These are phyloP conservation scores for Ceyx cyanopectus DNA, from an alignment of 2,113 vertebrate species.

Conservation along the genomic window DNA sequence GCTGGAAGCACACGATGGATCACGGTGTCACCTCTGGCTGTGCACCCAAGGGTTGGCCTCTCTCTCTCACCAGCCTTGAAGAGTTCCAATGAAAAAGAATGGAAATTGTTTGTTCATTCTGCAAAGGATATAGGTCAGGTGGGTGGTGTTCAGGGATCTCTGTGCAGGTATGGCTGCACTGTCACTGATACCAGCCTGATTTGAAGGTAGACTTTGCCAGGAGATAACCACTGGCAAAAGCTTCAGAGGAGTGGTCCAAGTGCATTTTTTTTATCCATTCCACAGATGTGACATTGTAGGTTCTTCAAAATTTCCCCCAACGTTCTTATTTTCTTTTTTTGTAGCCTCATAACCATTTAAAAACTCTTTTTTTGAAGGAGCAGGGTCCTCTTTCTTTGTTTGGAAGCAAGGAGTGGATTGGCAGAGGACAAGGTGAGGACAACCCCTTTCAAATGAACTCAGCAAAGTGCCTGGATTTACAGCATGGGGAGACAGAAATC, in stretches of 20 bases:
- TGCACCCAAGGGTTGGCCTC: rapidly evolving
- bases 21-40: rapidly evolving
- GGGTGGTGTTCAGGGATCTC: background rate
- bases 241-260: background rate
- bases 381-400: background rate
- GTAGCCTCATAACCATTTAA: background rate
- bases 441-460: background rate
- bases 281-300: background rate
- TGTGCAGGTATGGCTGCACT: background rate
- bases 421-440: background rate
- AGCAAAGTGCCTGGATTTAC: background rate
- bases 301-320: background rate
- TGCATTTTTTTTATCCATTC: background rate
- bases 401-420: background rate
- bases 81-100: background rate
- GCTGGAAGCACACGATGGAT: background rate
- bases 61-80: background rate
- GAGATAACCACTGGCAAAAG: background rate
- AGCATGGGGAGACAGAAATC: background rate
- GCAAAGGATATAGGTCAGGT: background rate
- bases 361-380: background rate
- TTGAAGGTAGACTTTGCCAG: background rate
- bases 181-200: background rate
- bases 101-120: background rate
- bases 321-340: background rate